Percentiles rank a stretch among this genome's conserved stretches.
Evolutionary conservation across 2,888 invertebrate genomes (phyloP).

Genomic region (Agrochola litura): DNA sequence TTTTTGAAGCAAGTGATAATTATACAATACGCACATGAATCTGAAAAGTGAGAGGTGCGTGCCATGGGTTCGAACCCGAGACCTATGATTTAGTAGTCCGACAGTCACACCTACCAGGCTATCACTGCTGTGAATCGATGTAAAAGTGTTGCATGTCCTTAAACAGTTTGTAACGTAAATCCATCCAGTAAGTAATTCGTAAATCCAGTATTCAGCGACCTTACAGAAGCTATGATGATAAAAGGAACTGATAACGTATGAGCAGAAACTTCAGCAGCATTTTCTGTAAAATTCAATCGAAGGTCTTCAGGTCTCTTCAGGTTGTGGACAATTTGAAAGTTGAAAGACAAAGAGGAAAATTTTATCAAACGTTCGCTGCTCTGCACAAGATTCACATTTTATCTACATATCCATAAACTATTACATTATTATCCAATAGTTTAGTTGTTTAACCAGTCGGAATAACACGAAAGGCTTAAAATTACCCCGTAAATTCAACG

Average conservation of each 20-base stretch:
- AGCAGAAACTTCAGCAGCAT: slow-evolving; percentile 18
- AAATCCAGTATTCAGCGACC: background rate
- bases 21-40: too few species aligned
- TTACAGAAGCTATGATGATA: background rate
- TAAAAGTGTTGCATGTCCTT: background rate
- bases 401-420: background rate
- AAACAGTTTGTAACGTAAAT: background rate
- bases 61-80: too few species aligned
- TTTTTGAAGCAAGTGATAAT: too few species aligned
- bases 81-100: too few species aligned
- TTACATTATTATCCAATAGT: background rate
- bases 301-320: background rate
- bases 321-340: slow-evolving; percentile 8
- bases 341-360: background rate
- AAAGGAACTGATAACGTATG: background rate
- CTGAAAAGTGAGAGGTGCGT: too few species aligned
- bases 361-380: background rate
- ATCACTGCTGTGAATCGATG: too few species aligned
- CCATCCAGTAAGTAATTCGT: background rate
- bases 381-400: background rate
- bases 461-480: slow-evolving; percentile 18
- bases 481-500: slow-evolving; percentile 16
- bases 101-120: too few species aligned
- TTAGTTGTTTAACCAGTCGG: background rate
- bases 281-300: slow-evolving; percentile 36